Evolutionary conservation across 1,140 invertebrate species (phyloP).

Genomic region (Stegodyphus dumicola): DNA sequence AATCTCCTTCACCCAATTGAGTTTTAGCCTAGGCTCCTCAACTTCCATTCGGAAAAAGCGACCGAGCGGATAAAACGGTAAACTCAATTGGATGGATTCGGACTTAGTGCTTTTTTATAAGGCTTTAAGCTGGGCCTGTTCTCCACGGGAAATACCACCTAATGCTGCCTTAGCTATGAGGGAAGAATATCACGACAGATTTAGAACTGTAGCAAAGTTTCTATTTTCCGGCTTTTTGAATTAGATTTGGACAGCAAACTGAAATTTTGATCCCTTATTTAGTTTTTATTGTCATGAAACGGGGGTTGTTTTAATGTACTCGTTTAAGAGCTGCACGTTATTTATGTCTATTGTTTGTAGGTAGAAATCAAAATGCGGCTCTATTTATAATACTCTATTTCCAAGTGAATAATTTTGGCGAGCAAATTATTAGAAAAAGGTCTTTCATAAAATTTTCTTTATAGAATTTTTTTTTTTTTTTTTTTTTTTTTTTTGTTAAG

Average conservation of each 20-base stretch:
- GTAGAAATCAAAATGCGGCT: no score
- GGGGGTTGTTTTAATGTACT: no score
- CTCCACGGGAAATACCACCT: background rate
- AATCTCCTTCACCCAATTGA: conserved; percentile 50
- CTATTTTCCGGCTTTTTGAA: conserved; percentile 25
- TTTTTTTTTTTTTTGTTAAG: no score
- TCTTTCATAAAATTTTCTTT: no score
- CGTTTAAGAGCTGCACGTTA: no score
- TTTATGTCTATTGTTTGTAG: no score
- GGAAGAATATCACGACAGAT: conserved; percentile 16
- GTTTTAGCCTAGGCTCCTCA: background rate
- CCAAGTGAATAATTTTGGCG: no score
- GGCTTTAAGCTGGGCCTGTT: background rate
- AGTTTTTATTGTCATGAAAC: no score
- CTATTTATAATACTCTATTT: no score
- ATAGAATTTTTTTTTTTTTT: no score
- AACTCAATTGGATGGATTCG: conserved; percentile 35
- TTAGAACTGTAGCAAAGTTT: conserved; percentile 12
- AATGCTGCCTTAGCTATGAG: conserved; percentile 8
- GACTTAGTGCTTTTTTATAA: conserved; percentile 40
- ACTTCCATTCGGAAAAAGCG: conserved; percentile 7
- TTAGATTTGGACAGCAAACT: background rate
- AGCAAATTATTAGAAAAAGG: no score
- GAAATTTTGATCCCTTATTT: background rate
- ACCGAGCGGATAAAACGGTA: conserved; percentile 8